Evolutionary conservation across 1,140 invertebrate genomes (phyloP).

Genomic region (Mizuhopecten yessoensis): DNA sequence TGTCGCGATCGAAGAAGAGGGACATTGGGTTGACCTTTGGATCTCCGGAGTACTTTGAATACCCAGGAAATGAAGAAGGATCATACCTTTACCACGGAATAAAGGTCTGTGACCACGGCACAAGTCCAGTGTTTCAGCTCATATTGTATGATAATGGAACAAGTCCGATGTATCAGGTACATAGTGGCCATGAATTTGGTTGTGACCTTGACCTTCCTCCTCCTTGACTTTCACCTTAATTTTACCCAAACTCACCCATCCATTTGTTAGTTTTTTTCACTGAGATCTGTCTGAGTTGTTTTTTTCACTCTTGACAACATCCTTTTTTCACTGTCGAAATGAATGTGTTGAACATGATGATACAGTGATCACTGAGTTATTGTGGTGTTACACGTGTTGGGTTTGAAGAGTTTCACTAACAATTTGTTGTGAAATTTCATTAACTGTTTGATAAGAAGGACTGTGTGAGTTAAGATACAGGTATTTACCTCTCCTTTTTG

Average conservation of each 20-base stretch:
- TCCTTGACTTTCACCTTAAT: neutral
- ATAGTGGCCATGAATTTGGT: neutral
- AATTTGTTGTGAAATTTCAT: no score
- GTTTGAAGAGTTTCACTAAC: no score
- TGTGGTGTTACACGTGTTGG: no score
- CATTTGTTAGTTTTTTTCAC: neutral
- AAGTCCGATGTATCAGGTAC: neutral
- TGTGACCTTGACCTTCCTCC: neutral
- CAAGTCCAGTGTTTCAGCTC: neutral
- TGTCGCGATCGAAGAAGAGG: neutral
- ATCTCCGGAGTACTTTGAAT: neutral
- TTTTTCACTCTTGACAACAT: neutral
- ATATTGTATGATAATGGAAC: slow-evolving; percentile 21
- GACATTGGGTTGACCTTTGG: neutral
- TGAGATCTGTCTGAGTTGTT: neutral
- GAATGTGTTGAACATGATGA: no score
- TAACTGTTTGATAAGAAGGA: no score
- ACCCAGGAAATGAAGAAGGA: slow-evolving; percentile 11
- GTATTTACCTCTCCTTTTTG: neutral
- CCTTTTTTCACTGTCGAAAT: no score
- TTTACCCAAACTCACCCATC: neutral
- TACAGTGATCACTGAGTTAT: no score
- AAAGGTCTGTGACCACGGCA: neutral
- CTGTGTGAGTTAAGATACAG: no score
- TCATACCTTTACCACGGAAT: neutral